Conservation (phyloP, 2,797 vertebrate genomes). For the Iguana delicatissima region DNA sequence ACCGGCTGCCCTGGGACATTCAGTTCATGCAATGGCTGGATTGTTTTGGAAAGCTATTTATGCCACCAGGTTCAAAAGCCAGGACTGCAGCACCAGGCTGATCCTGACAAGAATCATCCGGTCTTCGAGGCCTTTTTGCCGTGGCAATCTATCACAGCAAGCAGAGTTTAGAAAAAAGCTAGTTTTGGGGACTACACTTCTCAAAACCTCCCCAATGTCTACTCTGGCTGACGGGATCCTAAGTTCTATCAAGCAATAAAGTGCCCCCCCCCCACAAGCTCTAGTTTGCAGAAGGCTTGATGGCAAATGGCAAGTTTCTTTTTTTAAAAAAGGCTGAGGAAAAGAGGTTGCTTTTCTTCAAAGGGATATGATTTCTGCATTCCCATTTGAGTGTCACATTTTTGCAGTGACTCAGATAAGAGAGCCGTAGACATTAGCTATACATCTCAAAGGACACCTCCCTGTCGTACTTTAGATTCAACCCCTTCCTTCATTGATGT, state of each 20-base stretch:
- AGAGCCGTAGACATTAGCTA: constrained; percentile 1
- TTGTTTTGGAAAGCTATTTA: constrained; percentile 53
- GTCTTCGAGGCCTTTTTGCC: background rate
- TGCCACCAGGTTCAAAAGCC: constrained; percentile 23
- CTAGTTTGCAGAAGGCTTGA: background rate
- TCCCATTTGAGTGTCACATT: constrained; percentile 2
- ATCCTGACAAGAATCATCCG: background rate
- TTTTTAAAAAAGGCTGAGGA: constrained; percentile 20
- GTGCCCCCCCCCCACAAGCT: too few relatives aligned
- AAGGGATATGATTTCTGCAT: constrained; percentile 24
- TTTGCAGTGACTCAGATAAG: constrained; percentile 14
- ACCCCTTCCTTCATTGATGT: background rate
- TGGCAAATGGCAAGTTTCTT: constrained; percentile 4
- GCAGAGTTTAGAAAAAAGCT: too few relatives aligned
- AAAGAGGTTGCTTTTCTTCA: constrained; percentile 45
- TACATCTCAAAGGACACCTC: background rate
- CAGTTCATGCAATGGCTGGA: constrained; percentile 45
- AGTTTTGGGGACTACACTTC: background rate
- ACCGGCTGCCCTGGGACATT: background rate
- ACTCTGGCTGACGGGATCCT: background rate
- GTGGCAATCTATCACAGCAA: too few relatives aligned
- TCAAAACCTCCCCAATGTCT: background rate
- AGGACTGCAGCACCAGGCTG: background rate
- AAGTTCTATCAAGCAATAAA: too few relatives aligned
- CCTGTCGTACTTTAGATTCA: background rate